Base-by-base conservation (phyloP, 2,113 vertebrate genomes). In the Mesocricetus auratus region DNA sequence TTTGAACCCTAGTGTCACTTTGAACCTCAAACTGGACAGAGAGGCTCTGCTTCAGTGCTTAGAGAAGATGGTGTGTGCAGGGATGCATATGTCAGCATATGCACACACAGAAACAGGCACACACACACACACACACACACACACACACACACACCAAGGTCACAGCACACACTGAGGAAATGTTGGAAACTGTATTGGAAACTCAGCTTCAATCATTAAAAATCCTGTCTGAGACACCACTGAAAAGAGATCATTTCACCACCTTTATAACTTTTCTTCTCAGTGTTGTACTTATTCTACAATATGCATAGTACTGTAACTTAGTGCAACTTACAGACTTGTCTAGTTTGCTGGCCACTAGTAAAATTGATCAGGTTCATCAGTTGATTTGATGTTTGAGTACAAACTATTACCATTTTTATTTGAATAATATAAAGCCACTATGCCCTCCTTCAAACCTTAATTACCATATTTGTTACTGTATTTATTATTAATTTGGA, bases 341-440 rank as follows among this genome's bases (percentile, higher is more conserved):
- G 26, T 42, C 75, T 73, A 56, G 10, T 60, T 69, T 60, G 66
- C 8, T 89, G 47, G 4, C 4, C 85, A 93, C 45, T 60, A 90
- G 68, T 62, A 19, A 71, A 78, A 86, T 11, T 19, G 21, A 87
- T 22, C 56, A 53, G 6, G 13, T 47, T 62, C 82, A 31, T 85
- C 73, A 78, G 10, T 58, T 79, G 42, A 74, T 7, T 47, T 78
- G 33, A 19, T 86, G 77, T 69, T 73, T 79, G 33, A 29, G n/a
- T 60, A 86, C 33, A 53, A 69, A 91, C 69, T 42, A 74, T 31
- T 79, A 16, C 24, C 36, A 47, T 53, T 92, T 83, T 94, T 78
- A 92, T 90, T 97, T 62, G 45, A 92, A 93, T 91, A 86, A 56
- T 31, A 7, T 91, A 71, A 94, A 71, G 53, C 36, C 64, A 7